phyloP scores from a whole-genome alignment of 2,113 vertebrate genomes.

The Vidua chalybeata region DNA sequence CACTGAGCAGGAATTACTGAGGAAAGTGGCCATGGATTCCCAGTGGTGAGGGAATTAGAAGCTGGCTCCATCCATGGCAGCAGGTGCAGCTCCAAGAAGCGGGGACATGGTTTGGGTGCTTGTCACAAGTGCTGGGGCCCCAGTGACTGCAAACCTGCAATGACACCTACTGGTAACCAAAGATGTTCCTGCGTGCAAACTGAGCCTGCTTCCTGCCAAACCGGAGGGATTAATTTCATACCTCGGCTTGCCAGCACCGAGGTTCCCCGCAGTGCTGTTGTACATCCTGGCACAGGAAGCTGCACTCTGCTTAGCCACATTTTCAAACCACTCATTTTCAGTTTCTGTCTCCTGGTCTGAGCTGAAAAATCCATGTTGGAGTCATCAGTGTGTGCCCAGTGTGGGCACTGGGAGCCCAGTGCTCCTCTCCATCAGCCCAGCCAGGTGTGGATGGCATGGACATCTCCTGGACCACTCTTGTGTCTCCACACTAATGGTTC shows the following conservation, averaged over 20 bases:
- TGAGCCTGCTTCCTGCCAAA: not conserved
- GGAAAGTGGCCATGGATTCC: not conserved
- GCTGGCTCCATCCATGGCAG: not conserved
- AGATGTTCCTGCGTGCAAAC: not conserved
- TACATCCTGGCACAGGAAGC: not conserved
- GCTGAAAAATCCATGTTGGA: not conserved
- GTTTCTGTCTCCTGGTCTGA: not conserved
- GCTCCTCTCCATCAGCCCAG: not conserved
- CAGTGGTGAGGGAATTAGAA: not conserved
- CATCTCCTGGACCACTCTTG: not conserved
- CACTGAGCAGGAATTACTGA: not conserved
- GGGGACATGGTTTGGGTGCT: not conserved
- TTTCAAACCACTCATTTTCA: not conserved
- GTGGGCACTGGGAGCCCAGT: not conserved
- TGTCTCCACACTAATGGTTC: not conserved
- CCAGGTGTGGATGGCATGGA: not conserved
- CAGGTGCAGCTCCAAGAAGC: not conserved
- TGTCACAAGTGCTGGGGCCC: not conserved
- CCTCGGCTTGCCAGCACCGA: not conserved
- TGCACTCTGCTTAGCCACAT: not conserved
- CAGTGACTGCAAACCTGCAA: constrained; percentile 6
- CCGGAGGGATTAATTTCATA: rapidly evolving
- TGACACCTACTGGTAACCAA: constrained; percentile 61
- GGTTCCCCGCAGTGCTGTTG: not conserved
- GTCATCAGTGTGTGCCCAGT: rapidly evolving